Conservation (phyloP, 2,888 invertebrate species). For the Thera obeliscata region DNA sequence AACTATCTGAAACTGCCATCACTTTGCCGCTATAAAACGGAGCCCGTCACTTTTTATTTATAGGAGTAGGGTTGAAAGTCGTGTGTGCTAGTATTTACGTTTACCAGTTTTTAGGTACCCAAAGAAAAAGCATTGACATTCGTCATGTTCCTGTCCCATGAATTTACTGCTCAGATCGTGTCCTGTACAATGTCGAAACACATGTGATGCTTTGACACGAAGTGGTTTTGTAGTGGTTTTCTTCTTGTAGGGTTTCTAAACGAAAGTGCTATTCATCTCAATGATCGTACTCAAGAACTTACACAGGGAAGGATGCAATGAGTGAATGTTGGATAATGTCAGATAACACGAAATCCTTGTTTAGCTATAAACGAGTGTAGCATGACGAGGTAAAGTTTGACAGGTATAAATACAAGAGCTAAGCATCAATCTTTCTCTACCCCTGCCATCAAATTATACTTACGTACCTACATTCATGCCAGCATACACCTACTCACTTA, state of each 20-base stretch:
- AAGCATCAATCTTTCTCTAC: no score
- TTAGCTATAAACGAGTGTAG: background rate
- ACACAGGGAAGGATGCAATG: background rate
- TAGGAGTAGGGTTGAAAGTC: background rate
- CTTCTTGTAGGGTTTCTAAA: conserved; percentile 3
- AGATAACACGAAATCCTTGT: background rate
- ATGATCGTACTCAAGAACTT: background rate
- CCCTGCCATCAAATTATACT: no score
- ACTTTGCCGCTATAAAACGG: background rate
- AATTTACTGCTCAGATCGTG: no score
- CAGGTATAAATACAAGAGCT: no score
- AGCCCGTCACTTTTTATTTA: background rate
- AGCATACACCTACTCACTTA: no score
- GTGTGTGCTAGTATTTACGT: background rate
- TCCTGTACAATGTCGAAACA: conserved; percentile 20
- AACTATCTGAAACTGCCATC: background rate
- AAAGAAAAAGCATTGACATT: conserved; percentile 10
- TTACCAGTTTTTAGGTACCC: background rate
- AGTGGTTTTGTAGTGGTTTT: conserved; percentile 7
- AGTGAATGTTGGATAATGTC: background rate
- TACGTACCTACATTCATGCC: no score
- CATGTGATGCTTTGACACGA: conserved; percentile 5
- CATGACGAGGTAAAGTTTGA: no score
- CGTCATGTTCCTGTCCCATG: conserved; percentile 9
- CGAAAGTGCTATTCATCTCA: background rate